Evolutionary conservation across 2,113 vertebrate genomes (phyloP).

Genomic region (Eptesicus fuscus): DNA sequence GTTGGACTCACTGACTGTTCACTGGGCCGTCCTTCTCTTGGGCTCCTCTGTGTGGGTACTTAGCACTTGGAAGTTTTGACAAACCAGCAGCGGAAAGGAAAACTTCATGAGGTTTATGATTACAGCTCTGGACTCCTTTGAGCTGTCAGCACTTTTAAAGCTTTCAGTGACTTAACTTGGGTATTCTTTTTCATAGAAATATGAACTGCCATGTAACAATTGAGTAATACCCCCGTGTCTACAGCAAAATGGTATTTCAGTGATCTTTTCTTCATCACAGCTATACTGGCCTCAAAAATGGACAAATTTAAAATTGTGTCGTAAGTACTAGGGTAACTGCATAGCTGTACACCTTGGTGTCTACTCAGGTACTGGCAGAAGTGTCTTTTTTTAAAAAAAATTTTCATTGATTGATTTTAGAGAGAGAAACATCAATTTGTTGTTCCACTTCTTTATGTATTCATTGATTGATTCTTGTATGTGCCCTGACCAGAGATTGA

Average conservation of each 20-base stretch:
- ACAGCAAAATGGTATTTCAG: background rate
- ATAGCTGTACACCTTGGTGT: rapidly evolving
- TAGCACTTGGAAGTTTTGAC: background rate
- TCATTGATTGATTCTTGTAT: background rate
- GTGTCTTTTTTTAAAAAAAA: background rate
- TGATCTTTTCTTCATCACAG: background rate
- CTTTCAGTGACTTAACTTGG: background rate
- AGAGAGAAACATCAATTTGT: background rate
- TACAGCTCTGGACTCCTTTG: background rate
- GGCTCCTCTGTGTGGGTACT: background rate
- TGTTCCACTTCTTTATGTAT: background rate
- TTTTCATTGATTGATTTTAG: background rate
- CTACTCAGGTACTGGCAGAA: background rate
- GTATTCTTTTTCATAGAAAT: background rate
- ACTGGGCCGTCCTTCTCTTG: rapidly evolving
- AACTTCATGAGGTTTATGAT: background rate
- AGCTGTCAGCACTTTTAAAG: background rate
- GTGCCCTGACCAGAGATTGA: background rate
- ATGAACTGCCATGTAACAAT: background rate
- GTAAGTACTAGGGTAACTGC: rapidly evolving
- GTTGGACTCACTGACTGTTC: background rate
- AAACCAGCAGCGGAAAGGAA: background rate
- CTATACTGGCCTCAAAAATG: background rate
- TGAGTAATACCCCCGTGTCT: background rate
- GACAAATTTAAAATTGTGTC: background rate